Evolutionary conservation across 1,140 invertebrate species (phyloP), one percentile per base, ranked within the genome.

Genomic region (Cotesia vestalis): DNA sequence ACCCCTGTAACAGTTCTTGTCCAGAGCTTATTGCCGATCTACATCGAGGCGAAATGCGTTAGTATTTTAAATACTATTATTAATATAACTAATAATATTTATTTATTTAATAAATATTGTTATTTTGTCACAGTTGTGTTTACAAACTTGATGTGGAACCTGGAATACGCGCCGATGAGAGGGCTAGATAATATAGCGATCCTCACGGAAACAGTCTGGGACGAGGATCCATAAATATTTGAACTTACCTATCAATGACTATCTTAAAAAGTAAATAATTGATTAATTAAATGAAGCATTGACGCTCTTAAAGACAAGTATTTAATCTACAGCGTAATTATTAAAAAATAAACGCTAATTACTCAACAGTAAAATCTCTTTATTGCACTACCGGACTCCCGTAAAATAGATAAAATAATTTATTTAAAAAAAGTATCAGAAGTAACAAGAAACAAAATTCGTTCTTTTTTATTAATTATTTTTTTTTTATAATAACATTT

Each of bases 161-260:
- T 94, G 71, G 92, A 93, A 76, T 94, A 95, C 81, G 88, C 91
- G 66, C 92, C 93, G 1, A 90, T 90, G 68, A 88, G 90, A 75
- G 85, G 87, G 52, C 82, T 90, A 11, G 91, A 94, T 76, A 94
- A 94, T 81, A 86, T 94, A 46, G 93, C 92, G 3, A 91, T 94
- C 75, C 87, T 93, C 55, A 91, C 92, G 3, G 94, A 94, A 83
- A 93, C 92, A 1, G 91, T 91, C 62, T 94, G 92, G 91, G 87
- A 91, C 72, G 87, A 83, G 69, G 82, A 84, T 62, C 78, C 80
- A 46, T 84, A 83, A 27, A 27, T 3, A 27, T 27, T 27, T 27
- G 27, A 27, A 72, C 78, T 55, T 36, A 12, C 9, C 4, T 11
- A 34, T 12, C 8, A 36, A 52, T 14, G 12, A 14, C 57, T 68